Base-by-base conservation (phyloP, 2,797 vertebrate species). In the Columba guinea region DNA sequence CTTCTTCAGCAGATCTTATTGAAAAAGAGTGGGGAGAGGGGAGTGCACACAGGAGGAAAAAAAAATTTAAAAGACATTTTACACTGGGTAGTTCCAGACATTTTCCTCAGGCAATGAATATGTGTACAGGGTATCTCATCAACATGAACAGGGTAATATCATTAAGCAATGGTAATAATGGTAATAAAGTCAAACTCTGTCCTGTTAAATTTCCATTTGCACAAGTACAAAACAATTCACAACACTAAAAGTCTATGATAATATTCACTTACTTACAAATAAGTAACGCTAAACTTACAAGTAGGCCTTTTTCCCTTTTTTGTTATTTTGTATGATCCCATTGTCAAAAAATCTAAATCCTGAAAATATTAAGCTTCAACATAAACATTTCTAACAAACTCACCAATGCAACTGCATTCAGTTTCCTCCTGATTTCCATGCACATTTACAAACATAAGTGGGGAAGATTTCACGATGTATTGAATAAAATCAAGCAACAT, bases 401-500 rank as follows among this genome's bases (percentile, higher is more conserved):
- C 96, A 99, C 99, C 99, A 55, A 98, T 97, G 86, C 98, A 99
- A 96, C 97, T 98, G 71, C 93, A 96, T 63, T 98, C 98, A 18
- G 98, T 96, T 78, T 99, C 98, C 32, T 98, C 97, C 18, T 98
- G 97, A 62, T 97, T 98, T 90, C 97, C 98, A 94, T 97, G 98
- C 71, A 98, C 97, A 92, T 98, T 99, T 75, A 99, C 98, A 95
- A 99, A 99, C 98, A 99, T 99, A 93, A 99, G 98, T 1, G 99
- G 99, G 5, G 99, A 99, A 37, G 99, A 99, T 96, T 99, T 99
- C 97, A 99, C 98, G 22, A 99, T 99, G 87, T 99, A 98, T 89
- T 99, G 99, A 95, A 99, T 98, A 94, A 99, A 99, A 97, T 99
- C 99, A 94, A 99, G 98, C 79, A 99, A 97, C 99, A 99, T 99